A percentile compares a stretch with the other conserved stretches of the same genome.
These are phyloP conservation scores for Taphrorychus bicolor DNA, from an alignment of 2,888 invertebrate species.

Conservation along the genomic window DNA sequence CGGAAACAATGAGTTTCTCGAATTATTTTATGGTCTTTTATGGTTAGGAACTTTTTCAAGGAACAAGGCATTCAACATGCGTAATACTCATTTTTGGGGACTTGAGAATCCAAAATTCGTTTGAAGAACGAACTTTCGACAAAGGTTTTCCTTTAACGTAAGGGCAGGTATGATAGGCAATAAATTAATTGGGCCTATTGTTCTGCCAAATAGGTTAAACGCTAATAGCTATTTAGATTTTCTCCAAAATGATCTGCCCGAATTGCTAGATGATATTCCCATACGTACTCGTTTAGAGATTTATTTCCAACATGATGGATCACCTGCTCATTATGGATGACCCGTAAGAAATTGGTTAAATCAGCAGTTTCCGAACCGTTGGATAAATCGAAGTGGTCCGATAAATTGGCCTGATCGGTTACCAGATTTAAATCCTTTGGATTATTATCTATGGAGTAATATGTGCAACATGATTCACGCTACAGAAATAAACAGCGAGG, in stretches of 20 bases:
- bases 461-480: constrained; percentile 1
- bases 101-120: no score
- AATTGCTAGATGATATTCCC: neutral
- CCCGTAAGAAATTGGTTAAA: neutral
- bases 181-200: no score
- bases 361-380: neutral
- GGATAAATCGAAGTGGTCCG: neutral
- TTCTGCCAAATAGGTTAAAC: no score
- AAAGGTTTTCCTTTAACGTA: no score
- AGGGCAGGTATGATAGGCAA: no score
- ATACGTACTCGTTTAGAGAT: neutral
- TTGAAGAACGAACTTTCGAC: no score
- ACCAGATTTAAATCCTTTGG: neutral
- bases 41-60: no score
- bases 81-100: no score
- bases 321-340: neutral
- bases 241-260: neutral
- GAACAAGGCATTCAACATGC: no score
- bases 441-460: neutral
- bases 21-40: no score
- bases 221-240: neutral
- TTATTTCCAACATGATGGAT: neutral
- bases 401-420: neutral
- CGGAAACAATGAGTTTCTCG: no score
- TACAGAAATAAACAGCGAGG: no score